Base-by-base conservation (phyloP, 2,797 vertebrate genomes). In the Fratercula arctica region DNA sequence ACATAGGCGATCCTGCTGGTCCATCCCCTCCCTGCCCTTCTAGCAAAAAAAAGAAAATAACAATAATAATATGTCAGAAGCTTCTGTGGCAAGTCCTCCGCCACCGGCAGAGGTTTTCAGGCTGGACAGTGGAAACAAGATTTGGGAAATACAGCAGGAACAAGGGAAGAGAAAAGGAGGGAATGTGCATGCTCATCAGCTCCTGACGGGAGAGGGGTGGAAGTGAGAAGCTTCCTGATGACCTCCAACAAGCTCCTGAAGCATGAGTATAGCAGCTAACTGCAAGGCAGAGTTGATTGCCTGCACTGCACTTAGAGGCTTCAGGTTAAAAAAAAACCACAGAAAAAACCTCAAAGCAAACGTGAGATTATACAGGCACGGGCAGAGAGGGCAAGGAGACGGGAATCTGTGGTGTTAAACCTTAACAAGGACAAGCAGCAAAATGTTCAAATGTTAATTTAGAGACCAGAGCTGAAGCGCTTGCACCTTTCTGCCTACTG, bases 201-300 rank as follows among this genome's bases (percentile, higher is more conserved):
- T 93, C 68, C 84, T 10, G 3, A 68, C 31, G 70, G 86, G 56
- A 60, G 9, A 0, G 0, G 74, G 45, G 67, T 11, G 79, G 63
- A 89, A 94, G 67, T 53, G 85, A 95, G 90, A 95, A 95, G 20
- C 95, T 95, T 96, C 91, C 93, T 8, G 70, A 90, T 16, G 83
- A 87, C 70, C 80, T 96, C 87, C 74, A 94, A 73, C 78, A 77
- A 96, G 87, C 80, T 90, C 67, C 41, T 79, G 95, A 97, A 94
- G 93, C 93, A 84, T 89, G 93, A 97, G 91, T 16, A 50, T 4
- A 79, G 91, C 85, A 92, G 61, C 85, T 95, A 95, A 96, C 79
- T 90, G 90, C 94, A 94, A 95, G 56, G 73, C 72, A 74, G 83
- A 48, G 43, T 24, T 89, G 90, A 95, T 85, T 70, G 64, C n/a